Evolutionary conservation across 2,888 invertebrate species (phyloP).

Genomic region (Ceramica pisi): DNA sequence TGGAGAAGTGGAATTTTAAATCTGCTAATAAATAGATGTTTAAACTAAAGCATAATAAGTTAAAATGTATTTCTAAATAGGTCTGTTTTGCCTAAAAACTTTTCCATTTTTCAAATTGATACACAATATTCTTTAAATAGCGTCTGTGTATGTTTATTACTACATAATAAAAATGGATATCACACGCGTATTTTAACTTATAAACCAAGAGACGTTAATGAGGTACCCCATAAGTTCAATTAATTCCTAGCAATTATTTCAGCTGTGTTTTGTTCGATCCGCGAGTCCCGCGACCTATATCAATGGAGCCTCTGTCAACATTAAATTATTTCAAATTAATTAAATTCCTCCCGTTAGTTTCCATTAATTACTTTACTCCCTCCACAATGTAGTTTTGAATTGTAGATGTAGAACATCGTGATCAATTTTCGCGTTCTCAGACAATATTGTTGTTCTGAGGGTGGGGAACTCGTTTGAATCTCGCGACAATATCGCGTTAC

Average conservation of each 20-base stretch:
- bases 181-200: conserved; percentile 18
- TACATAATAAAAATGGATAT: not conserved
- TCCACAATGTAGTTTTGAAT: conserved; percentile 37
- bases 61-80: too few relatives aligned
- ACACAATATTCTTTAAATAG: not conserved
- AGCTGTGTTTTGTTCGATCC: conserved; percentile 57
- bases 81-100: not conserved
- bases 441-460: conserved; percentile 1
- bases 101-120: not conserved
- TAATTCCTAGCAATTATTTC: conserved; percentile 64
- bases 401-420: conserved; percentile 27
- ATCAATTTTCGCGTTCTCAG: conserved; percentile 10
- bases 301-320: conserved; percentile 69
- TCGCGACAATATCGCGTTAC: not conserved
- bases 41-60: too few relatives aligned
- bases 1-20: too few relatives aligned
- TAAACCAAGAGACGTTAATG: conserved; percentile 51
- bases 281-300: conserved; percentile 58
- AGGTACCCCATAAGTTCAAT: conserved; percentile 56
- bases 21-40: too few relatives aligned
- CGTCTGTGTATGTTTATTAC: not conserved
- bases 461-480: not conserved
- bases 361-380: conserved; percentile 59
- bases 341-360: conserved; percentile 69
- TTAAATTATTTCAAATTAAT: conserved; percentile 73